Evolutionary conservation across 2,797 vertebrate genomes (phyloP).

Genomic region (Cirrhinus mrigala): DNA sequence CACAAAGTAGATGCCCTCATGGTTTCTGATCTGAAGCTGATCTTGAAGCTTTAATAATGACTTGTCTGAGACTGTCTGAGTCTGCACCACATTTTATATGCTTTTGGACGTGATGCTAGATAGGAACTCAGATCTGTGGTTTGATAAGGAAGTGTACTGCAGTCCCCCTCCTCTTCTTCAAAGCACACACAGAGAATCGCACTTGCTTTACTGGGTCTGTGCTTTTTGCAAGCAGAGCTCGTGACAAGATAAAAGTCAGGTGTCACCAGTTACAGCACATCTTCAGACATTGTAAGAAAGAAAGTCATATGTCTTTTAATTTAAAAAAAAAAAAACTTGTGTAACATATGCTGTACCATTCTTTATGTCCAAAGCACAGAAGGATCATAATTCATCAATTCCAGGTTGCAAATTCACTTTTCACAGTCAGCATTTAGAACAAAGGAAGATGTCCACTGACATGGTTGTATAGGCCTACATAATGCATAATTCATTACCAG

Average conservation of each 20-base stretch:
- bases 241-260: not conserved
- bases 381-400: not conserved
- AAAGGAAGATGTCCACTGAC: not conserved
- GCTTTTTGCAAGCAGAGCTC: constrained; percentile 24
- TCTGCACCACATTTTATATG: not conserved
- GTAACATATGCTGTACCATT: not conserved
- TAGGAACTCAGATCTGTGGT: constrained; percentile 30
- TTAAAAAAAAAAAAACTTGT: no score
- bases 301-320: no score
- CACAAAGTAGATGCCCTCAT: constrained; percentile 28
- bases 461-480: not conserved
- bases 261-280: not conserved
- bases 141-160: not conserved
- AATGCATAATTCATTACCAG: not conserved
- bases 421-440: not conserved
- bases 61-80: not conserved
- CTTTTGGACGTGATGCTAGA: not conserved
- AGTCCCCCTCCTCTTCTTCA: not conserved
- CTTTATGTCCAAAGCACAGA: not conserved
- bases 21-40: not conserved
- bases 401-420: not conserved
- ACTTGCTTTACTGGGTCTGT: not conserved
- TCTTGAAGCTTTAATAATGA: not conserved
- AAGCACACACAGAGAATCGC: not conserved
- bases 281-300: not conserved